These are phyloP conservation scores for Apotomis betuletana DNA, from an alignment of 2,888 invertebrate genomes.

Conservation along the genomic window DNA sequence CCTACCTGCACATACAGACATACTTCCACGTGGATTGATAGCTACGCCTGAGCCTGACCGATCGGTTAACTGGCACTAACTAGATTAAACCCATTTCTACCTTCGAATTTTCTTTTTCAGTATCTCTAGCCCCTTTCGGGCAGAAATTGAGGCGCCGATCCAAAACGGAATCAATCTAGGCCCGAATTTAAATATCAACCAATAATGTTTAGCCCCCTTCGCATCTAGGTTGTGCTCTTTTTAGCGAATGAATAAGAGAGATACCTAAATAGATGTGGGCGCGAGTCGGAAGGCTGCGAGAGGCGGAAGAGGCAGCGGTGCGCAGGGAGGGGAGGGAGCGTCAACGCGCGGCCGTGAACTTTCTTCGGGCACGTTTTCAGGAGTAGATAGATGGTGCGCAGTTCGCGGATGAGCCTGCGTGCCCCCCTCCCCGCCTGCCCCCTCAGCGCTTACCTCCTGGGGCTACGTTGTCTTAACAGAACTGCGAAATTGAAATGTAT, in stretches of 20 bases:
- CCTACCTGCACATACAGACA: conserved; percentile 44
- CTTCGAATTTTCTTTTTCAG: neutral
- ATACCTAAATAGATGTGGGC: conserved; percentile 47
- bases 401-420: conserved; percentile 71
- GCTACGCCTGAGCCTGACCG: conserved; percentile 19
- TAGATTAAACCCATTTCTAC: conserved; percentile 4
- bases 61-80: conserved; percentile 9
- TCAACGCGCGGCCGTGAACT: conserved; percentile 84
- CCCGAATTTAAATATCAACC: neutral
- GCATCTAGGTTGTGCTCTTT: conserved; percentile 32
- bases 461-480: conserved; percentile 16
- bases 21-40: conserved; percentile 26
- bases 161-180: neutral
- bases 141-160: conserved; percentile 1
- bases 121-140: neutral
- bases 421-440: conserved; percentile 53
- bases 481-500: neutral
- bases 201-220: conserved; percentile 30
- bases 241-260: conserved; percentile 28
- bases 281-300: conserved; percentile 56
- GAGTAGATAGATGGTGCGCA: conserved; percentile 79
- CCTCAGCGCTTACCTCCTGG: conserved; percentile 12
- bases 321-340: conserved; percentile 61
- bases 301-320: conserved; percentile 45
- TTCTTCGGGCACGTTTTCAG: conserved; percentile 83